Evolutionary conservation across 2,888 invertebrate genomes (phyloP).

Genomic region (Tricholauxania praeusta): DNA sequence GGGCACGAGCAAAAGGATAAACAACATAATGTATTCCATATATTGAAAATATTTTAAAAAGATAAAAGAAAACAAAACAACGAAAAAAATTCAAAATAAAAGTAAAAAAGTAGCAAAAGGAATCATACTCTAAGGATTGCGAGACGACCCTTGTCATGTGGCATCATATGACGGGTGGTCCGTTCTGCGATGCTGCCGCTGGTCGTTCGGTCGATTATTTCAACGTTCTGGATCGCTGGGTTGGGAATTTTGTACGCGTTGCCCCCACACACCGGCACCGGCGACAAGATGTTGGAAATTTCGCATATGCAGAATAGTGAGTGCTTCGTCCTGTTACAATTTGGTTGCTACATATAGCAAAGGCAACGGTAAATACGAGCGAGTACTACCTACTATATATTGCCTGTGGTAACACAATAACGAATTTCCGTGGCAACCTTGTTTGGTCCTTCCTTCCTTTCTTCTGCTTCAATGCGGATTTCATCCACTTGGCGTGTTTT

Average conservation of each 20-base stretch:
- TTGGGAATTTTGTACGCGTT: constrained; percentile 53
- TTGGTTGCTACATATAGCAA: not conserved
- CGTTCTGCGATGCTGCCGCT: constrained; percentile 5
- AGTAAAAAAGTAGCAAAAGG: not conserved
- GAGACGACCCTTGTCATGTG: constrained; percentile 36
- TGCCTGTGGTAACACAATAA: constrained; percentile 64
- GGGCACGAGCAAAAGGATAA: constrained; percentile 3
- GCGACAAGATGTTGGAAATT: constrained; percentile 52
- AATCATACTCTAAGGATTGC: constrained; percentile 19
- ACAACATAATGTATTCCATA: constrained; percentile 7
- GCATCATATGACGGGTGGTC: constrained; percentile 23
- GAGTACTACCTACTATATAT: constrained; percentile 52
- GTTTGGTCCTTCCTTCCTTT: constrained; percentile 47
- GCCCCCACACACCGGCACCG: not conserved
- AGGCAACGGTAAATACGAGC: too few species aligned
- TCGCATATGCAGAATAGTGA: constrained; percentile 49
- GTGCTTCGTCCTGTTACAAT: not conserved
- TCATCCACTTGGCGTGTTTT: constrained; percentile 38
- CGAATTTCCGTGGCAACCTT: constrained; percentile 64
- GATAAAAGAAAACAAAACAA: constrained; percentile 17
- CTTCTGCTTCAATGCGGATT: constrained; percentile 42
- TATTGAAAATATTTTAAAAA: constrained; percentile 30
- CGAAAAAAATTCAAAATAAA: not conserved
- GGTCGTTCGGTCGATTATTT: not conserved
- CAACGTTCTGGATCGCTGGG: constrained; percentile 57